Percentiles rank a stretch among this genome's conserved stretches.
Evolutionary conservation across 2,888 invertebrate species (phyloP).

Genomic region (Eupsilia transversa): DNA sequence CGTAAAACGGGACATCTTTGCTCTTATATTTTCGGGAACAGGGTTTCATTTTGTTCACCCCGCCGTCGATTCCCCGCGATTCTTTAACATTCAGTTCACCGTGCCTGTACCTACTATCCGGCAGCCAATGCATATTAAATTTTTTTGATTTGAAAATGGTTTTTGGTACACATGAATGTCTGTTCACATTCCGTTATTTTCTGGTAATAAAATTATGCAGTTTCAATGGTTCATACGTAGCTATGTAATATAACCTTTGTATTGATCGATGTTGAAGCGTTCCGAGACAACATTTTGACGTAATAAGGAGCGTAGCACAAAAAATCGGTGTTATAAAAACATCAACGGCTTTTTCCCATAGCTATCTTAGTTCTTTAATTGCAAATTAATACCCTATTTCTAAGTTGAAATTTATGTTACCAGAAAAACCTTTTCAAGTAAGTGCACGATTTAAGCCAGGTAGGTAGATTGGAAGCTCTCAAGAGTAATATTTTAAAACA

Average conservation of each 20-base stretch:
- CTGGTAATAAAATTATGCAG: conserved; percentile 11
- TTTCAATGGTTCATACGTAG: conserved; percentile 5
- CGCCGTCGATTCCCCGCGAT: conserved; percentile 32
- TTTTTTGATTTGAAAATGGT: conserved; percentile 1
- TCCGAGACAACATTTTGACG: conserved; percentile 16
- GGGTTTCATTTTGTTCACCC: conserved; percentile 49
- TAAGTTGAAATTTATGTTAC: background rate
- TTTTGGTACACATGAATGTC: background rate
- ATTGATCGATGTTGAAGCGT: conserved; percentile 48
- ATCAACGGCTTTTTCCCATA: background rate
- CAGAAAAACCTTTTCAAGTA: background rate
- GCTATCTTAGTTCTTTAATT: background rate
- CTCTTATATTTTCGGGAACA: conserved; percentile 54
- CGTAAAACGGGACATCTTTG: conserved; percentile 43
- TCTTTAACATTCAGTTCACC: conserved; percentile 48
- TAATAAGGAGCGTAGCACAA: conserved; percentile 12
- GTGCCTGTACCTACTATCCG: conserved; percentile 5
- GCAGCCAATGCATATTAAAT: conserved; percentile 34
- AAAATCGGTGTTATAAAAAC: conserved; percentile 25
- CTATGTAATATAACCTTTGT: conserved; percentile 22
- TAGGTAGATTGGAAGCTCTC: background rate
- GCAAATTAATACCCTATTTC: background rate
- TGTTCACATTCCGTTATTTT: background rate
- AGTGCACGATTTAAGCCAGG: background rate
- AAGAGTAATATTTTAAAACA: no score